phyloP scores from a whole-genome alignment of 2,888 invertebrate genomes.

The Diloba caeruleocephala region DNA sequence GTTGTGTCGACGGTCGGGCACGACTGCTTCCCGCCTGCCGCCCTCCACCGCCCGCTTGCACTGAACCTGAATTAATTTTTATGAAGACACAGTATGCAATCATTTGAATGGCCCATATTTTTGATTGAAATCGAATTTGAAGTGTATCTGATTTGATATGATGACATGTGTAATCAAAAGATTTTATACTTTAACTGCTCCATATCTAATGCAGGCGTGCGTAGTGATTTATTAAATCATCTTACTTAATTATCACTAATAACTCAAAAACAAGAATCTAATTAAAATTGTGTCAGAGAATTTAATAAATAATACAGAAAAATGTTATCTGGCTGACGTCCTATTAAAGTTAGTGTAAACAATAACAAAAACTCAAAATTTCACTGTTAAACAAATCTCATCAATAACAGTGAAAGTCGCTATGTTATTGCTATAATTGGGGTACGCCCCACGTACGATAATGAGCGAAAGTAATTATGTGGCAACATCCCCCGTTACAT shows the following conservation, averaged over 20 bases:
- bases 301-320: no score
- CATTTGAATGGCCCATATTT: neutral
- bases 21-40: slow-evolving; percentile 70
- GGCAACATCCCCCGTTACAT: slow-evolving; percentile 80
- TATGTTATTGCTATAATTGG: slow-evolving; percentile 54
- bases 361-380: slow-evolving; percentile 17
- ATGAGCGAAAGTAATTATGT: slow-evolving; percentile 82
- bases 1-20: slow-evolving; percentile 82
- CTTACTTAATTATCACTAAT: no score
- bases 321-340: slow-evolving; percentile 7
- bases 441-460: slow-evolving; percentile 64
- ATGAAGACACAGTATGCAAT: slow-evolving; percentile 52
- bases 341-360: slow-evolving; percentile 23
- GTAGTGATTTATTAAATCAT: no score
- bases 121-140: neutral
- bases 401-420: slow-evolving; percentile 37
- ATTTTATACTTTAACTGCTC: no score
- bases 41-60: slow-evolving; percentile 46
- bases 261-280: no score
- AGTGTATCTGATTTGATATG: no score
- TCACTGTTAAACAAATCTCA: slow-evolving; percentile 31
- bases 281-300: no score
- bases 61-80: slow-evolving; percentile 57
- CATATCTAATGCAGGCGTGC: no score
- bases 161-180: no score